Evolutionary conservation across 2,888 invertebrate species (phyloP), one percentile per base, ranked within the genome.

Genomic region (Eudasyphora cyanicolor): DNA sequence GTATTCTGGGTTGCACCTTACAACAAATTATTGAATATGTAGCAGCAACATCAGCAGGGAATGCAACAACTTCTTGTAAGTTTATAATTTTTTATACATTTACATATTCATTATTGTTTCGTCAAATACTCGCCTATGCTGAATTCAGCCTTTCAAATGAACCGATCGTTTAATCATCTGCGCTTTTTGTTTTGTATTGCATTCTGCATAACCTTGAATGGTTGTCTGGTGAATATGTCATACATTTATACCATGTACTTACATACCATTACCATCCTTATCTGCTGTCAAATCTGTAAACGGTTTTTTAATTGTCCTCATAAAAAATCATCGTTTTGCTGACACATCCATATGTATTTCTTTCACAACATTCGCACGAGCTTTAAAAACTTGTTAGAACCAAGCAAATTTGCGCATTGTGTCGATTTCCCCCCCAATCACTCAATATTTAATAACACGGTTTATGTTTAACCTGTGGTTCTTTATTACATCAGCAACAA

Each of bases 1-100:
- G 19, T 76, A 74, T 79, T 67, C 70, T 73, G 70, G 82, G 75
- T 84, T 77, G 70, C 70, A 74, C 76, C 67, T 81, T 79, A 71
- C 75, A 64, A 79, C 75, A 76, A 77, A 74, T 32, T 57, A 35
- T 32, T 32, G 19, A 73, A 38, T 27, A 60, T 79, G 57, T 79
- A 84, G 92, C 95, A 97, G 96, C 96, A 97, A 95, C 96, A 97
- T 93, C 97, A 97, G 94, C 97, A 97, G 93, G 97, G 97, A 93
- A 95, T 97, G 89, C 97, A 97, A 93, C 97, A 97, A 93, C 95
- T 97, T 93, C 95, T 97, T 95, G 97, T 97, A 95, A 96, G 97
- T 96, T 90, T 87, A 69, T 78, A 17, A 73, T 78, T 80, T 62
- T 76, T 54, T 24, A 67, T 51, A 71, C 64, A 62, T 62, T 77